phyloP scores from a whole-genome alignment of 2,113 vertebrate species.

The Lampris incognitus region DNA sequence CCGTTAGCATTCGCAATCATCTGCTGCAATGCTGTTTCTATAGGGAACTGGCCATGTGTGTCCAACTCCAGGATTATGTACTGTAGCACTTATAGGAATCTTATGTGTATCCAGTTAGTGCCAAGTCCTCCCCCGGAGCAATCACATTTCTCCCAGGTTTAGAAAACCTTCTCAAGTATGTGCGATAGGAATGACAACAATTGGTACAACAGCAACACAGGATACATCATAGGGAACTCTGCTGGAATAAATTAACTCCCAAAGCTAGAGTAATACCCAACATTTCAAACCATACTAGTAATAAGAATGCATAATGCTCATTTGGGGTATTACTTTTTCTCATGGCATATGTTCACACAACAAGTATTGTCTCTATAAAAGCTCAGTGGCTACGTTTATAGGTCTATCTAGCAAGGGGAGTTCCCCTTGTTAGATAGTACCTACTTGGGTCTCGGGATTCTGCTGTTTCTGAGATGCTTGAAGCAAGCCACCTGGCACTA shows the following conservation, averaged over 20 bases:
- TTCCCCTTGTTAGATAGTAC: no score
- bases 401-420: no score
- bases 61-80: background rate
- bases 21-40: no score
- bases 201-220: conserved; percentile 16
- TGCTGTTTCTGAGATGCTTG: no score
- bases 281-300: background rate
- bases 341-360: no score
- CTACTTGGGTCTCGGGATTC: no score
- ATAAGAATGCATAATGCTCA: no score
- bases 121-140: background rate
- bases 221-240: conserved; percentile 17
- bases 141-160: background rate
- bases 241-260: background rate
- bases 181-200: conserved; percentile 18
- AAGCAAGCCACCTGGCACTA: no score
- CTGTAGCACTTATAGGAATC: background rate
- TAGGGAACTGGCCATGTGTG: background rate
- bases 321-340: no score
- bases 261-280: background rate
- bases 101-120: background rate
- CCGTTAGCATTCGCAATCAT: background rate
- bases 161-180: conserved; percentile 26
- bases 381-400: no score
- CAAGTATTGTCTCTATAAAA: no score